Evolutionary conservation across 2,113 vertebrate species (phyloP).

Genomic region (Anguilla rostrata): DNA sequence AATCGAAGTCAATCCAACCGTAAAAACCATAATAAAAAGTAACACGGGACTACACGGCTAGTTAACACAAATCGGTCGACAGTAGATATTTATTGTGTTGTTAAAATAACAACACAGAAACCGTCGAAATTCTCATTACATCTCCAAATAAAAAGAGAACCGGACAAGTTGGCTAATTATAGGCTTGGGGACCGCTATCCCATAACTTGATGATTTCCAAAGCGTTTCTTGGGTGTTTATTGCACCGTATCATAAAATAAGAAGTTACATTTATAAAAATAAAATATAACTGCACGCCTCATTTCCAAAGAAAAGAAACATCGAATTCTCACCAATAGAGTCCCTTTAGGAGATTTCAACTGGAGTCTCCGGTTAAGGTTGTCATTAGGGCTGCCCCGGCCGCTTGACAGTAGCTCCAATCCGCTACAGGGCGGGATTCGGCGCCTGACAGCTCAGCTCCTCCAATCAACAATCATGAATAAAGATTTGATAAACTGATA

Average conservation of each 20-base stretch:
- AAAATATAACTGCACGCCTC: neutral
- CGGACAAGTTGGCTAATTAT: conserved; percentile 10
- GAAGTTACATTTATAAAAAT: neutral
- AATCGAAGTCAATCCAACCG: neutral
- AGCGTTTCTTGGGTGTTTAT: neutral
- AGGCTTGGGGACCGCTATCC: conserved; percentile 8
- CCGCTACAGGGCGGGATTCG: conserved; percentile 1
- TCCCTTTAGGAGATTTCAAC: conserved; percentile 1
- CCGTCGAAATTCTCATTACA: neutral
- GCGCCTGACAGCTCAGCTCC: neutral
- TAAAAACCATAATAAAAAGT: neutral
- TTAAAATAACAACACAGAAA: neutral
- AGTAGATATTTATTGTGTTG: neutral
- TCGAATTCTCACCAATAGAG: conserved; percentile 2
- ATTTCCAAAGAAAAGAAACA: neutral
- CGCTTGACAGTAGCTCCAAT: neutral
- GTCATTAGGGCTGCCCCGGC: neutral
- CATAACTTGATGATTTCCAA: neutral
- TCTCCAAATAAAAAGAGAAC: neutral
- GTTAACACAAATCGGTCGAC: neutral
- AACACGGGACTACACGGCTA: neutral
- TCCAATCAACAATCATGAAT: neutral
- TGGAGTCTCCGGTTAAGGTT: neutral
- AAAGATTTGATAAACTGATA: neutral
- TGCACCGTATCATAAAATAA: neutral